These are phyloP conservation scores for Resseliella maxima DNA, from an alignment of 2,888 invertebrate species.

Conservation along the genomic window DNA sequence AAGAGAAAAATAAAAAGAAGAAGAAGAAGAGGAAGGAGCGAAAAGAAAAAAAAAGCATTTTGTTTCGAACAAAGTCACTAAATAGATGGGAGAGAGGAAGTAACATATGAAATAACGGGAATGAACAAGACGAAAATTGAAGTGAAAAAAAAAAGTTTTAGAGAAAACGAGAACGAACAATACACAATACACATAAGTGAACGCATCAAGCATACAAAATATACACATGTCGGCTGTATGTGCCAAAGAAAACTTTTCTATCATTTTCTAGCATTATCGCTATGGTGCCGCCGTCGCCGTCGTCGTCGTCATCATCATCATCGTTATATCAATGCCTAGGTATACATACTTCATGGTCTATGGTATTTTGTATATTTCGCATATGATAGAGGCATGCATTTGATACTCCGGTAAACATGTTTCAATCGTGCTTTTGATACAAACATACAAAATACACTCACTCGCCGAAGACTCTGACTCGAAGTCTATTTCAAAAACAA, in stretches of 20 bases:
- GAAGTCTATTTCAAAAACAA: constrained; percentile 40
- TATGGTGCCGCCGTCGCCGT: too few species aligned
- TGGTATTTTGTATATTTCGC: background rate
- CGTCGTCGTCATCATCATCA: background rate
- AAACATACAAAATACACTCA: background rate
- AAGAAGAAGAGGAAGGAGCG: background rate
- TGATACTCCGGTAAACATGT: constrained; percentile 49
- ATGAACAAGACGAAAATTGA: background rate
- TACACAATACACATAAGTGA: constrained; percentile 43
- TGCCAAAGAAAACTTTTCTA: background rate
- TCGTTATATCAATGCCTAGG: background rate
- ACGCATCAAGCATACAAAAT: constrained; percentile 37
- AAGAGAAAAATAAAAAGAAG: too few species aligned
- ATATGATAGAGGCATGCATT: constrained; percentile 21
- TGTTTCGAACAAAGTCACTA: background rate
- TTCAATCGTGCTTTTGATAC: background rate
- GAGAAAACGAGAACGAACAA: background rate
- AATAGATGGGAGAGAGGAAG: background rate
- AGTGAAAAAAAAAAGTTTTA: background rate
- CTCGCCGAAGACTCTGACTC: background rate
- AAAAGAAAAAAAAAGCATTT: background rate
- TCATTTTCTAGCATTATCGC: too few species aligned
- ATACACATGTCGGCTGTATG: constrained; percentile 37
- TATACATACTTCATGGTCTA: too few species aligned
- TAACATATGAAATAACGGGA: background rate